A percentile compares a stretch with the other conserved stretches of the same genome.
Evolutionary conservation across 1,140 invertebrate species (phyloP).

Genomic region (Heliothis subflexa): DNA sequence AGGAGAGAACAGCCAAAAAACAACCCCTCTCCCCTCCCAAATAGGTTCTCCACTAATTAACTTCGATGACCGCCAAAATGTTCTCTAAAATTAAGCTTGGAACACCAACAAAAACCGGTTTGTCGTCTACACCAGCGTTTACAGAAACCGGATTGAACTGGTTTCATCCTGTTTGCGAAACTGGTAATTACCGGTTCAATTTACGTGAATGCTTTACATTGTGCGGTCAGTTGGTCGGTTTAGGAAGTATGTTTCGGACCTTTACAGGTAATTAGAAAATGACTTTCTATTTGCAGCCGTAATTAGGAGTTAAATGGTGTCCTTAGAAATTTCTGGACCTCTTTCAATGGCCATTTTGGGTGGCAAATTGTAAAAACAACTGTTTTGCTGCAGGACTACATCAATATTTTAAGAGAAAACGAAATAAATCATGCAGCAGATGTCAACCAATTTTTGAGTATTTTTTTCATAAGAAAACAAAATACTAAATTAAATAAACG

Average conservation of each 20-base stretch:
- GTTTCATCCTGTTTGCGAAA: conserved; percentile 50
- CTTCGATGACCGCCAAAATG: conserved; percentile 11
- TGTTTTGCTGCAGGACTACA: too few species aligned
- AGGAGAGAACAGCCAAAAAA: background rate
- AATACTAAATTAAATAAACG: background rate
- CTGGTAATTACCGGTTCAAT: conserved; percentile 50
- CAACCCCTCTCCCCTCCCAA: background rate
- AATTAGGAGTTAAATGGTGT: background rate
- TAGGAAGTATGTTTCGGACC: background rate
- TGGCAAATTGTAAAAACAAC: background rate
- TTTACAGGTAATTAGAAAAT: conserved; percentile 21
- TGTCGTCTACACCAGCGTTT: conserved; percentile 45
- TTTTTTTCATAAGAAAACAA: background rate
- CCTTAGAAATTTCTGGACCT: background rate
- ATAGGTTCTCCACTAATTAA: background rate
- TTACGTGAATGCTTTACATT: conserved; percentile 42
- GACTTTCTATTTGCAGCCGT: background rate
- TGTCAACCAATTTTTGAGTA: too few species aligned
- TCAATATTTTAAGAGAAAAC: too few species aligned
- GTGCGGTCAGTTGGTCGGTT: conserved; percentile 25
- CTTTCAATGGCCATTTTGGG: background rate
- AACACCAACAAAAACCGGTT: conserved; percentile 4
- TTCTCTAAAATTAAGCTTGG: conserved; percentile 3
- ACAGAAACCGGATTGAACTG: conserved; percentile 50
- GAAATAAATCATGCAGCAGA: too few species aligned